These are phyloP conservation scores for Zaprionus capensis DNA, from an alignment of 1,140 invertebrate species.

Conservation along the genomic window DNA sequence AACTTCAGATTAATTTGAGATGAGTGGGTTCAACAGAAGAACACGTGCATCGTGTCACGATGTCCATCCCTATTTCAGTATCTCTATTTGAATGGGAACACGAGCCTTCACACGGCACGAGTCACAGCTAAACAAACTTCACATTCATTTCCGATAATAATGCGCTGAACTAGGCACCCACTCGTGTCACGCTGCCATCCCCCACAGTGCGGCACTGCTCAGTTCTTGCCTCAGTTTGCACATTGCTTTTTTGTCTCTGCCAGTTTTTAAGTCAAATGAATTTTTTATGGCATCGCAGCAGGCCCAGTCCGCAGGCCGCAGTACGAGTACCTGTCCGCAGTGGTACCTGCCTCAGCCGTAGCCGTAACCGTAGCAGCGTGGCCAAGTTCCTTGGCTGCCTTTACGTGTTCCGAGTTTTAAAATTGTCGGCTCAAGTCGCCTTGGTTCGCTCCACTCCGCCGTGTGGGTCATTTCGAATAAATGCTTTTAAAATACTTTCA, in stretches of 20 bases:
- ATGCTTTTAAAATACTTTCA: slow-evolving; percentile 74
- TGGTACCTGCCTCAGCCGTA: slow-evolving; percentile 14
- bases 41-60: no score
- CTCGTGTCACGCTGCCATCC: slow-evolving; percentile 14
- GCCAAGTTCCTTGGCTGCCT: slow-evolving; percentile 45
- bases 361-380: neutral
- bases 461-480: slow-evolving; percentile 63
- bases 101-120: no score
- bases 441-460: slow-evolving; percentile 27
- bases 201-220: neutral
- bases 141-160: neutral
- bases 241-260: slow-evolving; percentile 48
- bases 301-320: neutral
- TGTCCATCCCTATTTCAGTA: no score
- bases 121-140: neutral
- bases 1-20: no score
- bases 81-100: no score
- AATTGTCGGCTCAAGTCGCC: slow-evolving; percentile 42
- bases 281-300: slow-evolving; percentile 71
- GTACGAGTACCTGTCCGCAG: slow-evolving; percentile 17
- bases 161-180: neutral
- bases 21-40: no score
- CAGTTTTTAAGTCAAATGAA: slow-evolving; percentile 80
- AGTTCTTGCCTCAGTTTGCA: slow-evolving; percentile 12
- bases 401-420: slow-evolving; percentile 64